Evolutionary conservation across 23 tunicate genomes (phyloP), one percentile per base, ranked within the genome.

Genomic region (Corella eumyota): DNA sequence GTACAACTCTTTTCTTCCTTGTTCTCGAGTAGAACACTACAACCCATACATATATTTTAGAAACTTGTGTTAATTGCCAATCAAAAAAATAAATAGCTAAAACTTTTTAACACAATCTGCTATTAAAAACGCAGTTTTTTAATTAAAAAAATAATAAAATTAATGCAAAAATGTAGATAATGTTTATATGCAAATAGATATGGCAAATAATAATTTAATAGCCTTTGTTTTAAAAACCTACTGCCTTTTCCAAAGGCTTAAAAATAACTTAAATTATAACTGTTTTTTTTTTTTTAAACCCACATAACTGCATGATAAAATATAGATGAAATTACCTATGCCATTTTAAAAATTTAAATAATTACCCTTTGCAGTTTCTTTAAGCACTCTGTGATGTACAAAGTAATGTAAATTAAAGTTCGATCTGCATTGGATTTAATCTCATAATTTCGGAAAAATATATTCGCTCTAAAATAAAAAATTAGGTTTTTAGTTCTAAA

Each of bases 351-450:
- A 17, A 44, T 44, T 17, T 11, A 44, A 17, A 44, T 49, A 11
- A 25, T 30, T 60, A 63, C 36, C n/a, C 72, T 84, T 32, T 68
- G 81, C 36, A 93, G 65, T 38, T 77, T 80, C 60, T 93, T 93
- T 25, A 93, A 59, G 58, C 99, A 93, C 64, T 93, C 95, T 29
- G 75, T 84, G 25, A 93, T 68, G 77, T 87, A 93, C 29, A 93
- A 70, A 1, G 99, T 93, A 82, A 93, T 74, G 78, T 93, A 93
- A 56, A 93, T 93, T 58, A 93, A 60, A 21, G 93, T 77, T 45
- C 99, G 79, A 60, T 93, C 99, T 1, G 95, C 79, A 58, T 85
- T 90, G 19, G 81, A 59, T 53, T 93, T 87, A 50, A 87, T 79
- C 26, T 93, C 93, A 46, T 77, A 93, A 37, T 87, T 84, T 26